Conservation (phyloP, 1,140 invertebrate species). For the Drosophila pruinosa region DNA sequence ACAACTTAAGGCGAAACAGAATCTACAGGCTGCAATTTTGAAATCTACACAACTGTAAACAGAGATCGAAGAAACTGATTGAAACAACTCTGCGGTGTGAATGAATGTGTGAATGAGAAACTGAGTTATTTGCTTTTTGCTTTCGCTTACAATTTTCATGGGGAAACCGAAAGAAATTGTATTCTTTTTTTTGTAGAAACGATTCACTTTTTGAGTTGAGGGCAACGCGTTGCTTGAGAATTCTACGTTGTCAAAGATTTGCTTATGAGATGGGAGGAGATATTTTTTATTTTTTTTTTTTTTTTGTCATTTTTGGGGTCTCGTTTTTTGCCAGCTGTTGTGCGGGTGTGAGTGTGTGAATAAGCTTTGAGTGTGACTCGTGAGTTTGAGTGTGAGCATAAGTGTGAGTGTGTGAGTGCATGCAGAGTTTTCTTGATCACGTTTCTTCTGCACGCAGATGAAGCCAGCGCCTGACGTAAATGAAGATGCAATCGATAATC, state of each 20-base stretch:
- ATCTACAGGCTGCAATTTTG: conserved; percentile 4
- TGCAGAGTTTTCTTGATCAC: conserved; percentile 79
- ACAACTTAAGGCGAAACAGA: conserved; percentile 1
- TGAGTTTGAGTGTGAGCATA: conserved; percentile 27
- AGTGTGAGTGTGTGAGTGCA: conserved; percentile 13
- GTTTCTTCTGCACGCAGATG: conserved; percentile 25
- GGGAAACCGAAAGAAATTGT: conserved; percentile 4
- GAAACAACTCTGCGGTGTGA: conserved; percentile 70
- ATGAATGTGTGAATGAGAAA: not conserved
- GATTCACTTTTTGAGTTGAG: not conserved
- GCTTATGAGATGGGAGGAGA: conserved; percentile 1
- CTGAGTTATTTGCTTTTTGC: conserved; percentile 37
- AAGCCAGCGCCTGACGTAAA: conserved; percentile 32
- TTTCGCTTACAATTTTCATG: not conserved
- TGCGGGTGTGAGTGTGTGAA: not conserved
- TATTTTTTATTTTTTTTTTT: no score
- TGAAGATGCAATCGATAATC: conserved; percentile 26
- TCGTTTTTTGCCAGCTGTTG: no score
- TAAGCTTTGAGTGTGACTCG: no score
- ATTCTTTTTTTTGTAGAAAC: not conserved
- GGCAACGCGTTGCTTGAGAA: not conserved
- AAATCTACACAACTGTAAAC: not conserved
- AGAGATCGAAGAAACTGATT: conserved; percentile 53
- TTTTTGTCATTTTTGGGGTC: no score
- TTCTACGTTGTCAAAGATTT: not conserved